Evolutionary conservation across 2,888 invertebrate species (phyloP).

Genomic region (Cheilosia variabilis): DNA sequence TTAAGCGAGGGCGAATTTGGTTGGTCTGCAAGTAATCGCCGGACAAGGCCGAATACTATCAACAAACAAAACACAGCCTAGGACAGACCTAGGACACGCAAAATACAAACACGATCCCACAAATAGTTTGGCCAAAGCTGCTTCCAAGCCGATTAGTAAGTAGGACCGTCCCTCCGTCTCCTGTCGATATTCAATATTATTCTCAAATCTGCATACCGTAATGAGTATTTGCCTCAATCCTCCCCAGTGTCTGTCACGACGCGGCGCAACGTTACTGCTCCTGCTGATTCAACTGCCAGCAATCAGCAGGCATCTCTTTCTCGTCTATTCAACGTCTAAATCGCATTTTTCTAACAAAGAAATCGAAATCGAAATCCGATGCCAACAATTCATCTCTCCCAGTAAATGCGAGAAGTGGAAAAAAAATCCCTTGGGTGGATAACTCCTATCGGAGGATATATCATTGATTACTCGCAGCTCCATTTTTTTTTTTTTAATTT

Average conservation of each 20-base stretch:
- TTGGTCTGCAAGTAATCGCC: no score
- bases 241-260: neutral
- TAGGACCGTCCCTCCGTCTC: neutral
- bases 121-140: no score
- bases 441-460: slow-evolving; percentile 2
- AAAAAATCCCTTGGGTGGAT: neutral
- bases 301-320: slow-evolving; percentile 14
- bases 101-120: no score
- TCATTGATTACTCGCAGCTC: slow-evolving; percentile 49
- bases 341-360: slow-evolving; percentile 50
- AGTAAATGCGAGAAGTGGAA: neutral
- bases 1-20: no score
- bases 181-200: neutral
- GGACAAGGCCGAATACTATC: no score
- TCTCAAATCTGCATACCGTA: slow-evolving; percentile 20
- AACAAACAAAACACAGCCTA: no score
- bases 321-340: slow-evolving; percentile 22
- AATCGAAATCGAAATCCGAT: slow-evolving; percentile 26
- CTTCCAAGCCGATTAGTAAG: no score
- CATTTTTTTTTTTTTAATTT: slow-evolving; percentile 3
- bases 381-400: slow-evolving; percentile 29
- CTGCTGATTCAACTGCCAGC: slow-evolving; percentile 52
- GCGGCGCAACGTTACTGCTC: neutral
- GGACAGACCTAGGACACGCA: no score
- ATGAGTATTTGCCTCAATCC: neutral